Percentiles rank a stretch among this genome's conserved stretches.
Conservation (phyloP, 2,888 invertebrate species). For the Muschampia plurimacula region DNA sequence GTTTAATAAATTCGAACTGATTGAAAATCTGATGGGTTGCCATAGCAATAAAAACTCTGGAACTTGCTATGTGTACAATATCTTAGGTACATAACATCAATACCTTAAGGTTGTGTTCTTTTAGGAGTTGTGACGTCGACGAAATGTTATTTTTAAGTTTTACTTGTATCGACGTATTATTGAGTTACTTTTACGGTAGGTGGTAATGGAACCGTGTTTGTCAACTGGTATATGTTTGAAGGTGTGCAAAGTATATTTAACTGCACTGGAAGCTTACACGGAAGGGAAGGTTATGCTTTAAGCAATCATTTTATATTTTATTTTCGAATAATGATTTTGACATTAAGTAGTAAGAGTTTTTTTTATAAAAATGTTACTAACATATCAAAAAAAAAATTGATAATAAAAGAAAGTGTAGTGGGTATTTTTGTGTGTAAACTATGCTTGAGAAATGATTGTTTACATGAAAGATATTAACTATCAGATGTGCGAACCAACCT, state of each 20-base stretch:
- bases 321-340: slow-evolving; percentile 57
- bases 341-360: slow-evolving; percentile 39
- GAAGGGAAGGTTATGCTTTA: slow-evolving; percentile 51
- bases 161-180: slow-evolving; percentile 15
- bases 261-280: slow-evolving; percentile 32
- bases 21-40: not conserved
- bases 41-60: slow-evolving; percentile 13
- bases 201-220: slow-evolving; percentile 12
- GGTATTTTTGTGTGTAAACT: slow-evolving; percentile 10
- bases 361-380: slow-evolving; percentile 57
- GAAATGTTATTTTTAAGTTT: slow-evolving; percentile 20
- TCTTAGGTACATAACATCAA: slow-evolving; percentile 16
- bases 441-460: slow-evolving; percentile 4
- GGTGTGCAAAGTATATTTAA: slow-evolving; percentile 32
- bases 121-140: slow-evolving; percentile 28
- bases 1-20: not conserved
- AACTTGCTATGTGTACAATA: slow-evolving; percentile 8
- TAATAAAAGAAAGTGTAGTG: slow-evolving; percentile 6
- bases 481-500: not conserved
- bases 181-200: slow-evolving; percentile 9
- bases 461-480: not conserved
- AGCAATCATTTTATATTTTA: slow-evolving; percentile 57
- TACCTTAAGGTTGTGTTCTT: slow-evolving; percentile 24
- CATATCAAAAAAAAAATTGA: slow-evolving; percentile 45
- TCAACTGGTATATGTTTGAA: slow-evolving; percentile 17